These are phyloP conservation scores for Macrobrachium nipponense DNA, from an alignment of 1,140 invertebrate genomes.

Conservation along the genomic window DNA sequence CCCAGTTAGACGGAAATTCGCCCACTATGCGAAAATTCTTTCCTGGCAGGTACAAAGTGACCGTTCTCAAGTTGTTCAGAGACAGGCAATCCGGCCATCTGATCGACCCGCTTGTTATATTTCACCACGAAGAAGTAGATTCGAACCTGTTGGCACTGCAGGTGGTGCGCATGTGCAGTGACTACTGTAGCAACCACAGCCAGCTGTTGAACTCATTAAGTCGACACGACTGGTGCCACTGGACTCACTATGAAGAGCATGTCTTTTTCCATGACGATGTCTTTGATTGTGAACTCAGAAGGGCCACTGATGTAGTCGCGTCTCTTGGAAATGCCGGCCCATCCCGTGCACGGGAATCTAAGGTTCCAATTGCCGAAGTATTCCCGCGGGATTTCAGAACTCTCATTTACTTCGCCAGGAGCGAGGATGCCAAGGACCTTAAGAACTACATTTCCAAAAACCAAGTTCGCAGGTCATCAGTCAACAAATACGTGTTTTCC, in stretches of 20 bases:
- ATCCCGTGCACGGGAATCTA: no score
- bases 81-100: not conserved
- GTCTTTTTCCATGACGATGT: no score
- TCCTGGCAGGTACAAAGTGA: not conserved
- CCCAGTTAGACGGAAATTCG: not conserved
- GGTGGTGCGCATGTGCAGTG: not conserved
- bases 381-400: no score
- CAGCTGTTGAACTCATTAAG: not conserved
- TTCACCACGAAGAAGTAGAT: not conserved
- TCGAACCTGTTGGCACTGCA: not conserved
- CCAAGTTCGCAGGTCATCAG: no score
- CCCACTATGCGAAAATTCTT: not conserved
- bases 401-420: no score
- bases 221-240: constrained; percentile 14
- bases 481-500: no score
- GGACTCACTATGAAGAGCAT: not conserved
- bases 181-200: not conserved
- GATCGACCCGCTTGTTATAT: not conserved
- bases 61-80: not conserved
- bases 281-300: no score
- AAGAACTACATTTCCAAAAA: no score
- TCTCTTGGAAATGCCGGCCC: no score
- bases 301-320: no score
- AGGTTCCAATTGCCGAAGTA: no score
- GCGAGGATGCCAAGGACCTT: no score